A percentile compares a stretch with the other conserved stretches of the same genome.
Evolutionary conservation across 2,888 invertebrate genomes (phyloP).

Genomic region (Diaprepes abbreviatus): DNA sequence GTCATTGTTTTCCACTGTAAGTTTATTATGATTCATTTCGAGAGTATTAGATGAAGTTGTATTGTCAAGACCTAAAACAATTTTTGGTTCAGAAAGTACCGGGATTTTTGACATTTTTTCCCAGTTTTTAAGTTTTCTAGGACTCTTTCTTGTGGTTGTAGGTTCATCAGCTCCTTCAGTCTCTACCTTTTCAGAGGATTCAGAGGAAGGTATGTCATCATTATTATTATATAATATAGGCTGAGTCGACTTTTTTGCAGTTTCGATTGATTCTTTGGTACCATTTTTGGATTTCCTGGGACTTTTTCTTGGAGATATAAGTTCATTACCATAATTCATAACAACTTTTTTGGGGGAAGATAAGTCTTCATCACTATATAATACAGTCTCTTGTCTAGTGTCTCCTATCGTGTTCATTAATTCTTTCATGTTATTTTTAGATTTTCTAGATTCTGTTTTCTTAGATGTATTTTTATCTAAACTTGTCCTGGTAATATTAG

Average conservation of each 20-base stretch:
- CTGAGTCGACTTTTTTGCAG: not conserved
- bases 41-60: not conserved
- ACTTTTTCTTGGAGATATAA: not conserved
- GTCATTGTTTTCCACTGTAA: not conserved
- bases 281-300: not conserved
- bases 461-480: too few species aligned
- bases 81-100: not conserved
- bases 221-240: not conserved
- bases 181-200: not conserved
- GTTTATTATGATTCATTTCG: not conserved
- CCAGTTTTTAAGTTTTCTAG: constrained; percentile 3
- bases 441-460: too few species aligned
- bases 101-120: not conserved
- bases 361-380: too few species aligned
- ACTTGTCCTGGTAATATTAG: too few species aligned
- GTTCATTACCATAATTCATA: too few species aligned
- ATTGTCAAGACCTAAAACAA: not conserved
- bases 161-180: not conserved
- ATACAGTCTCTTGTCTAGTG: too few species aligned
- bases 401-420: too few species aligned
- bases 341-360: not conserved
- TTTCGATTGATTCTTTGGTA: not conserved
- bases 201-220: not conserved
- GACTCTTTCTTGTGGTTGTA: not conserved
- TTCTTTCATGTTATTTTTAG: too few species aligned